Evolutionary conservation across 2,113 vertebrate genomes (phyloP), one percentile per base, ranked within the genome.

Genomic region (Scophthalmus maximus): DNA sequence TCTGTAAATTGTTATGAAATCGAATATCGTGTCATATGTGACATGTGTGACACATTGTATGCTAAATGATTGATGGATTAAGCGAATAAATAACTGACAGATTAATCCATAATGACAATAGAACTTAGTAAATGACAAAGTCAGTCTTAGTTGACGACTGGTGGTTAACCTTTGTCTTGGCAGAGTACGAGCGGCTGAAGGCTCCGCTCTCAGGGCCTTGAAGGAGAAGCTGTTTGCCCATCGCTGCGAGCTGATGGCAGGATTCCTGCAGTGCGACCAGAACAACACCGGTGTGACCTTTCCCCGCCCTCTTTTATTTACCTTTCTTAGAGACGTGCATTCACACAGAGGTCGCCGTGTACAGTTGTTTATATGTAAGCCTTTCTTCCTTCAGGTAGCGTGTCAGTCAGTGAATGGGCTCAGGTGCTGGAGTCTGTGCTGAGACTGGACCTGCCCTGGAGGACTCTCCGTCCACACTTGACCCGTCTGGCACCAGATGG

Each of bases 361-460:
- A 1, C 2, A 29, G 17, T 3, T 63, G 9, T 25, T 56, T 52
- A 50, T 3, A 36, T 59, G 3, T 15, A 6, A 29, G 6, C 22
- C 4, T 30, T 0, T 58, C 1, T 68, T 27, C 7, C 34, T 46
- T 32, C 89, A 99, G 98, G 97, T 47, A 85, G 50, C 66, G 90
- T 99, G 77, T 93, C 95, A 8, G 51, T 93, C 79, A 88, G 87
- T 2, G 94, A 98, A 20, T 99, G 98, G 98, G 94, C 95, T 63
- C 91, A 87, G 78, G 94, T 89, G 0, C 86, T 98, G 87, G 96
- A 96, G 73, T 92, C 92, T 2, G 87, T 95, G 8, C 92, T 99
- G 44, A 93, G 93, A 12, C 90, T 99, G 81, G 92, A 95, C 3
- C 92, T 99, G 58, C 97, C 98, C 7, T 99, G 98, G 98, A 94